Base-by-base conservation (phyloP, 2,888 invertebrate species). In the Hyalella azteca region DNA sequence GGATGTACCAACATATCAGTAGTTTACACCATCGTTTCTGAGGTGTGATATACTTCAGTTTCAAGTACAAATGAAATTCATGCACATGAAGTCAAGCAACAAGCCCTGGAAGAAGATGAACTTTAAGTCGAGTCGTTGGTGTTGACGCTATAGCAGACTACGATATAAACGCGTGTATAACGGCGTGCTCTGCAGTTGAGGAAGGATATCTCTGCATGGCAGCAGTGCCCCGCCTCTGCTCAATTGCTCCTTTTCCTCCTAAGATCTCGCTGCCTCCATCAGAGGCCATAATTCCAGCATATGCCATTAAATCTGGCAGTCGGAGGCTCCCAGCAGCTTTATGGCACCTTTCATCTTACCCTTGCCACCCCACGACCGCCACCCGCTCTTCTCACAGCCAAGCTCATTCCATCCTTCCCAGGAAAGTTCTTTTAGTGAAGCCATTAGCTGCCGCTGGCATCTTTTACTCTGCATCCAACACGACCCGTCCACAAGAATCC, bases 231-330 rank as follows among this genome's bases (percentile, higher is more conserved):
- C 77, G 49, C 77, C 77, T 77, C 77, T 22, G 54, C 77, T 48
- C 48, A 77, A 77, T 50, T 77, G 49, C 77, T 77, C 50, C 77
- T 77, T 77, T 50, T 75, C 48, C 45, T 75, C 29, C 75, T 45
- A 48, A 75, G 48, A 45, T 48, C 45, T 75, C 75, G 75, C 45
- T 75, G 75, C 66, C 66, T 66, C 66, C 66, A 75, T 41, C 75
- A 75, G 75, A 75, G 75, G 75, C 75, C 40, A 75, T 75, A 75
- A 75, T 75, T 75, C 75, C 75, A 75, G 75, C 75, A 75, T 75
- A 75, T 75, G 75, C 75, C 75, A 75, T 75, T 75, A 75, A 75
- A 75, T 75, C 75, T 75, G 75, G 75, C 75, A 75, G 75, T 45
- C 75, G 75, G 75, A 75, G 75, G 75, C 75, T 75, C 45, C 75